Evolutionary conservation across 2,888 invertebrate genomes (phyloP).

Genomic region (Trichopoda pennipes): DNA sequence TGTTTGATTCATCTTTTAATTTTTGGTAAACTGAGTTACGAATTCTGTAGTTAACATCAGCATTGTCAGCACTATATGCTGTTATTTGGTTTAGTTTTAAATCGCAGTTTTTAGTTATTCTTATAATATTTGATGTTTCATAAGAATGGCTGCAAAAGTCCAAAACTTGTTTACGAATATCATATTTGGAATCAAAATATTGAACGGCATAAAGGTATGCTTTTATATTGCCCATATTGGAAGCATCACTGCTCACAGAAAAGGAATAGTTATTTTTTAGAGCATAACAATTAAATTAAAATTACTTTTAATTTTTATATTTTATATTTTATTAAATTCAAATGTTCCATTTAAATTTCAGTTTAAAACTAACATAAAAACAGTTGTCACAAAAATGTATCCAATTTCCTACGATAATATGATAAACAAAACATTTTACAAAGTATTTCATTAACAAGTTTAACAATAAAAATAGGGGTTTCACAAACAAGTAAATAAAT

Average conservation of each 20-base stretch:
- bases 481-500: too few relatives aligned
- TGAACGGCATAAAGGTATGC: not conserved
- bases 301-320: too few relatives aligned
- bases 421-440: too few relatives aligned
- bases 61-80: constrained; percentile 48
- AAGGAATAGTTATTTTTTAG: not conserved
- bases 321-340: too few relatives aligned
- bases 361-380: too few relatives aligned
- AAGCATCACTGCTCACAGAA: constrained; percentile 1
- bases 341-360: too few relatives aligned
- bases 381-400: too few relatives aligned
- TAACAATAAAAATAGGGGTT: too few relatives aligned
- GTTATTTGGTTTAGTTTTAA: too few relatives aligned
- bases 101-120: constrained; percentile 29
- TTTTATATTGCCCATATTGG: constrained; percentile 8
- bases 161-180: constrained; percentile 18
- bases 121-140: constrained; percentile 43
- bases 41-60: constrained; percentile 51
- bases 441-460: too few relatives aligned
- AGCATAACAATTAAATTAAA: too few relatives aligned
- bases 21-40: constrained; percentile 42
- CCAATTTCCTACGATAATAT: too few relatives aligned
- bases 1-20: constrained; percentile 6
- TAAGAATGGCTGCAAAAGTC: constrained; percentile 43
- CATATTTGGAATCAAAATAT: not conserved